Evolutionary conservation across 2,113 vertebrate species (phyloP), one percentile per base, ranked within the genome.

Genomic region (Montifringilla adamsi): DNA sequence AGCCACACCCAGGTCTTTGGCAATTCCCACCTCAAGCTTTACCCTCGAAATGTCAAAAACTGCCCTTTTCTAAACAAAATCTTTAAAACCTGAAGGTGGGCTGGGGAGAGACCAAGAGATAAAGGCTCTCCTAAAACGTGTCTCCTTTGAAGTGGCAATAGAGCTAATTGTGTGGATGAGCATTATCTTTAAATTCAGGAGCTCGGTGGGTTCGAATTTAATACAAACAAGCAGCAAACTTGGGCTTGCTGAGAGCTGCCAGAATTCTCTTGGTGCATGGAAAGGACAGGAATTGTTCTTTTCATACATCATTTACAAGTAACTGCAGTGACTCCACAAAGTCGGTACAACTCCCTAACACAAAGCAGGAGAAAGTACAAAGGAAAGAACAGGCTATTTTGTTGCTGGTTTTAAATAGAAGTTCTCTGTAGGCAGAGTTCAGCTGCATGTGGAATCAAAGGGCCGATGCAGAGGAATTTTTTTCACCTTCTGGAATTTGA

Each of bases 251-350:
- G 93, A 87, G 84, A 92, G 78, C 83, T 92, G 72, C 50, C 49
- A 15, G 37, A 44, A 47, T 87, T 94, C 89, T 92, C 89, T 17
- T 26, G 74, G 82, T 84, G 59, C 83, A 15, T 4, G 49, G 67
- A 44, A 92, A 93, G 91, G 80, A 88, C 90, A 73, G 70, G 69
- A 68, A 69, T 79, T 93, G 91, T 91, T 92, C 74, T 83, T 91
- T 96, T 94, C 74, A 66, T 95, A 79, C 94, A 77, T 96, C 91
- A 92, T 97, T 96, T 95, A 96, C 84, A 89, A 93, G 92, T 86
- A 94, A 84, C 83, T 85, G 91, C 94, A 93, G 62, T 92, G 91
- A 89, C 91, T 95, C 85, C 74, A 69, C 87, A 84, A 96, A 96
- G 91, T 95, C 64, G 1, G 70, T 59, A 83, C 70, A 87, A 87